Percentiles rank a stretch among this genome's conserved stretches.
phyloP scores from a whole-genome alignment of 2,888 invertebrate genomes.

The Rhogogaster chlorosoma region DNA sequence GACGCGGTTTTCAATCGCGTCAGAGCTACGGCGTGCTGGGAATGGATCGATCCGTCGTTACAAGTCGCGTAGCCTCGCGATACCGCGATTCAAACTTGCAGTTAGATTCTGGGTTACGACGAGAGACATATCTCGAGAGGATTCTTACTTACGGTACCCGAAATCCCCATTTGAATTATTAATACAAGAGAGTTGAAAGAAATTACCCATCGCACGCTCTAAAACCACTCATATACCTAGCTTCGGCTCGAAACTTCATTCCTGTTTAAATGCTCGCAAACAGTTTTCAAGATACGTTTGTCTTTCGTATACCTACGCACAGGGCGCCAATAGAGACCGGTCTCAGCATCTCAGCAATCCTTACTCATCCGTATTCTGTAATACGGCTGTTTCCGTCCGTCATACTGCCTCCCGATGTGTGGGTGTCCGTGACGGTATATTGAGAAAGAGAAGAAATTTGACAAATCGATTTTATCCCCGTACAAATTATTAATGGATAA shows the following conservation, averaged over 20 bases:
- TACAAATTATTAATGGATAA: constrained; percentile 26
- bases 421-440: too few species aligned
- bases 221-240: not conserved
- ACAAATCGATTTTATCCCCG: constrained; percentile 29
- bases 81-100: not conserved
- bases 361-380: not conserved
- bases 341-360: not conserved
- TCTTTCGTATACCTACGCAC: not conserved
- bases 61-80: too few species aligned
- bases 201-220: not conserved
- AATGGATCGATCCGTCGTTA: constrained; percentile 17
- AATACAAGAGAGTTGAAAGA: constrained; percentile 1
- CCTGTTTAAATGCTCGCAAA: constrained; percentile 9
- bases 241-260: not conserved
- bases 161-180: not conserved
- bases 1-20: constrained; percentile 34
- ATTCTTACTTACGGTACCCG: not conserved
- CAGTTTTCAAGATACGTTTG: not conserved
- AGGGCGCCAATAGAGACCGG: not conserved
- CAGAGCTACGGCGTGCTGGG: constrained; percentile 18
- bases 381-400: not conserved
- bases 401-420: not conserved
- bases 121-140: not conserved
- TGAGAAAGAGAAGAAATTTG: not conserved
- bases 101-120: not conserved